Evolutionary conservation across 2,113 vertebrate species (phyloP).

Genomic region (Epinephelus cyanopodus): DNA sequence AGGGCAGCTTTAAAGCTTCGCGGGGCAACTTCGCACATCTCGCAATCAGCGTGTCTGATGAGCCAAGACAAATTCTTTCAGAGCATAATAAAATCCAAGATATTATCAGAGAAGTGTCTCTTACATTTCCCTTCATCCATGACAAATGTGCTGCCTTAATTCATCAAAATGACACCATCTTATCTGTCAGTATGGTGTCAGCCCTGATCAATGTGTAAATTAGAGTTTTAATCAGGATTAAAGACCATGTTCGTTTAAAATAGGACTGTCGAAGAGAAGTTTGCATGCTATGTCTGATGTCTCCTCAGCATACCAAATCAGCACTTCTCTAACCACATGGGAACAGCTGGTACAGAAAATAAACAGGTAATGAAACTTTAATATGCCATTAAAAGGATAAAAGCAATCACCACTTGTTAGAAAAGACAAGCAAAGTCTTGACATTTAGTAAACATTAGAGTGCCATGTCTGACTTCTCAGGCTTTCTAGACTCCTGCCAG

Average conservation of each 20-base stretch:
- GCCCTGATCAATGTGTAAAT: not conserved
- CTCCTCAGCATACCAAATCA: not conserved
- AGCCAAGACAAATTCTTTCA: not conserved
- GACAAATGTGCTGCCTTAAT: not conserved
- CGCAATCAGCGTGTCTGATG: not conserved
- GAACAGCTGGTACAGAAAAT: not conserved
- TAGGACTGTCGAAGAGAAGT: conserved; percentile 1
- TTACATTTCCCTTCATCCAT: not conserved
- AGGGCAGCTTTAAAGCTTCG: not conserved
- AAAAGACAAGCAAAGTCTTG: conserved; percentile 29
- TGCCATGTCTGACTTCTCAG: conserved; percentile 48
- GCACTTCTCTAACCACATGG: not conserved
- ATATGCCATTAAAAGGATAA: conserved; percentile 6
- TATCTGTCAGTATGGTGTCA: not conserved
- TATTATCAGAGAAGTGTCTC: not conserved
- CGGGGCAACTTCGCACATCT: not conserved
- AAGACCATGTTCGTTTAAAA: not conserved
- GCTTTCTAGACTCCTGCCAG: conserved; percentile 49
- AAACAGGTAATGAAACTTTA: conserved; percentile 17
- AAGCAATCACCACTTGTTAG: conserved; percentile 2
- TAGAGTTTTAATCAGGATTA: not conserved
- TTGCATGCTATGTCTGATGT: not conserved
- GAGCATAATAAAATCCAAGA: not conserved
- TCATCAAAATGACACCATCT: not conserved
- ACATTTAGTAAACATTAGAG: conserved; percentile 33